Conservation (phyloP, 2,888 invertebrate species). For the Bedellia somnulentella region DNA sequence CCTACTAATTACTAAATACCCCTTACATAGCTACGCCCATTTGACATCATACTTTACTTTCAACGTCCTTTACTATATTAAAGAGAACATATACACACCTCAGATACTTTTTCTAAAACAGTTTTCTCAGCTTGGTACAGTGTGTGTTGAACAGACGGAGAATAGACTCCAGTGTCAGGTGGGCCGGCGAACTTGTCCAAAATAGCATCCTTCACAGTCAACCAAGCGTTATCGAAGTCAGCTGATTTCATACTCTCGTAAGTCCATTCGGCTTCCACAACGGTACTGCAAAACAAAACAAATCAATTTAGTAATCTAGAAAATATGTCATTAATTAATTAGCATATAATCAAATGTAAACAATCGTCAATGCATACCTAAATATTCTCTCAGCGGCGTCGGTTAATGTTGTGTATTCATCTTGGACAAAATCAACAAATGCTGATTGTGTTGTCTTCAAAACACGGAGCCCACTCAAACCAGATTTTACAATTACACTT, state of each 20-base stretch:
- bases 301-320: background rate
- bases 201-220: conserved; percentile 69
- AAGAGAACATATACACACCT: no score
- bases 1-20: no score
- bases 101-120: conserved; percentile 67
- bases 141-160: conserved; percentile 80
- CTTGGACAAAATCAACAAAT: conserved; percentile 77
- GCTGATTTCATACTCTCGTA: conserved; percentile 66
- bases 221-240: conserved; percentile 72
- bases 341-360: no score
- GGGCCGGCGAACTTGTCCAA: conserved; percentile 77
- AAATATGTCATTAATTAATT: no score
- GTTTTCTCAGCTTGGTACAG: conserved; percentile 71
- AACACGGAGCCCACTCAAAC: conserved; percentile 70
- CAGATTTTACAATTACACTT: conserved; percentile 65
- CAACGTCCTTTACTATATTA: no score
- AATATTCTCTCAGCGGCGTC: conserved; percentile 77
- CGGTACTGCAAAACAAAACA: conserved; percentile 54
- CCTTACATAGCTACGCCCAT: no score
- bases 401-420: conserved; percentile 75
- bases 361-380: conserved; percentile 30
- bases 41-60: no score
- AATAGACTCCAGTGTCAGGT: conserved; percentile 69
- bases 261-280: conserved; percentile 75
- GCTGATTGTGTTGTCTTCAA: conserved; percentile 82